These are phyloP conservation scores for Prochilodus magdalenae DNA, from an alignment of 2,113 vertebrate genomes.

Conservation along the genomic window DNA sequence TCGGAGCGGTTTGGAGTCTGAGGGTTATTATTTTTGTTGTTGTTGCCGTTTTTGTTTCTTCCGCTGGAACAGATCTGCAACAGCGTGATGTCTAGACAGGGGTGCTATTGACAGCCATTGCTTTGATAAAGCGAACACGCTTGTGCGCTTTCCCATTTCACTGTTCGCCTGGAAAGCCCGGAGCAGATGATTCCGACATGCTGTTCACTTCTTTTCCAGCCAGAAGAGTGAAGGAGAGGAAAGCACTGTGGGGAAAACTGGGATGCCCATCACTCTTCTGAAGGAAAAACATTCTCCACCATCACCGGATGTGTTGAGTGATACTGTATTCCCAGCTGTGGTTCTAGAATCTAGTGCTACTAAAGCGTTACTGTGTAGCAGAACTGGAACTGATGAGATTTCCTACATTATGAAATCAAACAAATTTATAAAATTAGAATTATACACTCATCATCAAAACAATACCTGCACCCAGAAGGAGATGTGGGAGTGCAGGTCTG, in stretches of 20 bases:
- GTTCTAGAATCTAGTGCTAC: too few relatives aligned
- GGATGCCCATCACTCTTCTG: not conserved
- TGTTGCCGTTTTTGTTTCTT: not conserved
- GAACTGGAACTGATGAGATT: too few relatives aligned
- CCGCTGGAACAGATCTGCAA: not conserved
- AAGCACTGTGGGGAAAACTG: not conserved
- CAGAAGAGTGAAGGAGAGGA: not conserved
- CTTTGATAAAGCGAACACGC: not conserved
- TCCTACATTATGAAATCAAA: too few relatives aligned
- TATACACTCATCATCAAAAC: too few relatives aligned
- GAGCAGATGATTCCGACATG: not conserved
- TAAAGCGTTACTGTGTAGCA: too few relatives aligned
- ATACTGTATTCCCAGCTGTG: too few relatives aligned
- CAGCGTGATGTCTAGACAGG: not conserved
- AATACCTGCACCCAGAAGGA: too few relatives aligned
- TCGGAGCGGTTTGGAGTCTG: conserved; percentile 4
- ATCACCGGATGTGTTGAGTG: too few relatives aligned
- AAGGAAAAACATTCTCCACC: not conserved
- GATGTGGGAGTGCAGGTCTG: too few relatives aligned
- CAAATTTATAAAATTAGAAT: too few relatives aligned
- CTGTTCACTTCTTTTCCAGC: not conserved
- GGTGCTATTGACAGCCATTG: not conserved
- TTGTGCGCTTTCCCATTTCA: not conserved
- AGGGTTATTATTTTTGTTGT: not conserved
- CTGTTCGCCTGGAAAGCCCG: not conserved